Percentiles rank a stretch among this genome's conserved stretches.
phyloP scores from a whole-genome alignment of 2,888 invertebrate species.

The Apamea sordens region DNA sequence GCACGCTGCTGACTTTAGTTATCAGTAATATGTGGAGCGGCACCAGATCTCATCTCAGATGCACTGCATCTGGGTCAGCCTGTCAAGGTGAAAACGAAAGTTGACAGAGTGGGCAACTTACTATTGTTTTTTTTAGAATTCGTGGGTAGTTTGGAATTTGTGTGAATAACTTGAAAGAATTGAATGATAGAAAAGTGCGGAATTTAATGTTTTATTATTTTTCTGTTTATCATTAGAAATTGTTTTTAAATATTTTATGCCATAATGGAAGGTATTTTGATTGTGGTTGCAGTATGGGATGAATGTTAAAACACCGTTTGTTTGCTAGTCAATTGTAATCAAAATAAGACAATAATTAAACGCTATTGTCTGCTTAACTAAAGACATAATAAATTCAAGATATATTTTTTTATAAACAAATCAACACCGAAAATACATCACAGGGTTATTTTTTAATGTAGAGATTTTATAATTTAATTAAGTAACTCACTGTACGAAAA shows the following conservation, averaged over 20 bases:
- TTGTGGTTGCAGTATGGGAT: background rate
- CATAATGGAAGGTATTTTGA: background rate
- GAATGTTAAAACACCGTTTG: background rate
- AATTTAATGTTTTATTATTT: slow-evolving; percentile 10
- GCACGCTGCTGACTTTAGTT: slow-evolving; percentile 30
- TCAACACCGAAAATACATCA: background rate
- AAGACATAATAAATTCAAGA: background rate
- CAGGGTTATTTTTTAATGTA: background rate
- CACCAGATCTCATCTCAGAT: slow-evolving; percentile 61
- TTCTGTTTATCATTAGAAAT: background rate
- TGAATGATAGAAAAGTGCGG: slow-evolving; percentile 18
- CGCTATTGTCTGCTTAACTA: background rate
- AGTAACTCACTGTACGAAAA: background rate
- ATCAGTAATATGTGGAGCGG: slow-evolving; percentile 69
- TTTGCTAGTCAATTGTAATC: no score
- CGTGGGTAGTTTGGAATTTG: slow-evolving; percentile 27
- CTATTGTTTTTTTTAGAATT: slow-evolving; percentile 57
- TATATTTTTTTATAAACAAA: background rate
- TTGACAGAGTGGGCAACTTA: slow-evolving; percentile 35
- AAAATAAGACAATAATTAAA: background rate
- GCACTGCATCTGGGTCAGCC: slow-evolving; percentile 54
- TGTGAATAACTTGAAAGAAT: slow-evolving; percentile 40
- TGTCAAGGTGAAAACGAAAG: slow-evolving; percentile 71
- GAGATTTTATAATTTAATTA: background rate
- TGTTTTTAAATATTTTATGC: background rate